Evolutionary conservation across 2,888 invertebrate species (phyloP), one percentile per base, ranked within the genome.

Genomic region (Diachrysia chrysitis): DNA sequence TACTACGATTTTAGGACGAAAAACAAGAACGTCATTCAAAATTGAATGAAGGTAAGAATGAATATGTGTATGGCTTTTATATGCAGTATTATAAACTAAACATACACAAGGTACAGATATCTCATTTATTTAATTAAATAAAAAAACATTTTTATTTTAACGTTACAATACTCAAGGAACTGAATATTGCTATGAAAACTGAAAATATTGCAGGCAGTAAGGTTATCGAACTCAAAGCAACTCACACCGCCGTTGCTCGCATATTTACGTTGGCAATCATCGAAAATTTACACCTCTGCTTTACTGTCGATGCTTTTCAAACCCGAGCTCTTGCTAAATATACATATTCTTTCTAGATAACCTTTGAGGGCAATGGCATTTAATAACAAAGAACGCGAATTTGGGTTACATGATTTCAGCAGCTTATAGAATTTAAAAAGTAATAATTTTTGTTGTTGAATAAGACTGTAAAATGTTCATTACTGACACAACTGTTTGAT

Each of bases 241-340:
- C 81, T 51, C 81, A 83, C 85, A 71, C 82, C 83, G 84, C 86
- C 84, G 86, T 74, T 87, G 83, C 84, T 81, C 78, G 85, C 85
- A 79, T 91, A 88, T 93, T 91, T 92, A 89, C 89, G 88, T 85
- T 85, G 73, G 85, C 87, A 91, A 93, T 92, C 89, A 90, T 88
- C 89, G 86, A 88, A 87, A 91, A 93, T 92, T 92, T 90, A 90
- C 93, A 93, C 92, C 87, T 90, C 79, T 62, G 56, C 76, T 75
- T 82, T 80, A 83, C 81, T 82, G 81, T 75, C 85, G 86, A 89
- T 89, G 85, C 86, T 89, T 86, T 87, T 82, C 78, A 82, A 84
- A 80, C 86, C 83, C 83, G 85, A 87, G 85, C 86, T 86, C 84
- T 88, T 82, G 90, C 89, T 90, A 90, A 92, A 92, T 88, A 88